Evolutionary conservation across 2,888 invertebrate species (phyloP).

Genomic region (Orthosia gracilis): DNA sequence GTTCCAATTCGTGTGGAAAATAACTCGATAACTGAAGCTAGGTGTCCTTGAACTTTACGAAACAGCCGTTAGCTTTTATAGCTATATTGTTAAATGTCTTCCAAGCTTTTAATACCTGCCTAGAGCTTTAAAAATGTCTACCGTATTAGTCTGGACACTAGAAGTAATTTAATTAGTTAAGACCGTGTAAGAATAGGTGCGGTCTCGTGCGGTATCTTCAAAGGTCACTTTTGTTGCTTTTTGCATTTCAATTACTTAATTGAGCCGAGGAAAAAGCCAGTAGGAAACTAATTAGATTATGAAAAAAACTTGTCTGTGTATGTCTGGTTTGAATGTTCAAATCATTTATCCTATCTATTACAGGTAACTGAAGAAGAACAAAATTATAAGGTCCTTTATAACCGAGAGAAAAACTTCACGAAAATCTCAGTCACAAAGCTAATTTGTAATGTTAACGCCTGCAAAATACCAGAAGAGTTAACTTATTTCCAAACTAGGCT

Average conservation of each 20-base stretch:
- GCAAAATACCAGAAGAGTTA: neutral
- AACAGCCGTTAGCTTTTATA: slow-evolving; percentile 2
- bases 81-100: neutral
- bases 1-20: slow-evolving; percentile 21
- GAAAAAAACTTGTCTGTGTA: too few species aligned
- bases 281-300: neutral
- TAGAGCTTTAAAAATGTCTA: slow-evolving; percentile 3
- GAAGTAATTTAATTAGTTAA: slow-evolving; percentile 4
- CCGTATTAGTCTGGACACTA: neutral
- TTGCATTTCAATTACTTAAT: slow-evolving; percentile 3
- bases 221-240: slow-evolving; percentile 17
- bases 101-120: slow-evolving; percentile 8
- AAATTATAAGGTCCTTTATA: too few species aligned
- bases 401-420: too few species aligned
- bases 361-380: too few species aligned
- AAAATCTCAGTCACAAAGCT: too few species aligned
- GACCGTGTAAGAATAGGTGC: neutral
- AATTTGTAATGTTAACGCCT: too few species aligned
- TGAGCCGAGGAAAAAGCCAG: neutral
- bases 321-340: too few species aligned
- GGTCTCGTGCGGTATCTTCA: neutral
- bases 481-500: neutral
- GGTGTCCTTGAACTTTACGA: slow-evolving; percentile 25
- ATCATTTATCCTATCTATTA: too few species aligned
- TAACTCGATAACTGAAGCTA: slow-evolving; percentile 24